Evolutionary conservation across 2,797 vertebrate genomes (phyloP), one percentile per base, ranked within the genome.

Genomic region (Paratrypauchen microcephalus): DNA sequence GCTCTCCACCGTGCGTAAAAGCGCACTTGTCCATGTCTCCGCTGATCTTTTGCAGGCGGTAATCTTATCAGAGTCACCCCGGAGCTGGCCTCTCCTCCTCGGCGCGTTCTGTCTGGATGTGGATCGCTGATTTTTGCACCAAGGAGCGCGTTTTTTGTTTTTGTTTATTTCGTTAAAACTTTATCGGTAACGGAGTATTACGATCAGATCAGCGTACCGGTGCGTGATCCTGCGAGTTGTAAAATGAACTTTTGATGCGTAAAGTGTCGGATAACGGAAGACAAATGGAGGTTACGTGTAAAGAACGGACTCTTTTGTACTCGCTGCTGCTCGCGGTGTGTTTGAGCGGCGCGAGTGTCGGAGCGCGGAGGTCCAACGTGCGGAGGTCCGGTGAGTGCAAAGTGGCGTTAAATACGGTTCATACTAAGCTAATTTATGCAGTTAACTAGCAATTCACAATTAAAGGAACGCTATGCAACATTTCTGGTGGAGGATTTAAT

Each of bases 251-350:
- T 88, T 76, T 90, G 82, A 89, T 69, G 36, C 50, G 58, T 64
- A 62, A 21, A 84, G 68, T 77, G 75, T 72, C n/a, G 56, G 19
- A 58, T 50, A 57, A 28, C 67, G 69, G 73, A 73, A 80, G 88
- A 86, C 64, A 96, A 64, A 64, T 96, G 96, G 94, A 91, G 80
- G 69, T 87, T 56, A 71, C 70, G 59, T 73, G 81, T 45, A 86
- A 83, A 80, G 81, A 75, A 48, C 87, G 78, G 69, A 81, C 59
- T 70, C 69, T 89, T 23, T 72, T 92, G 24, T 86, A 80, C 72
- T 69, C 90, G 58, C 71, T 92, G 69, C 71, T 92, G 36, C 80
- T 91, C 60, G 80, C 76, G 47, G 48, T 86, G 50, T 91, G 78
- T 76, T 63, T 86, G 32, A 67, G 80, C 78, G 69, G 81, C 71